Conservation (phyloP, 2,888 invertebrate species). For the Amblyteles armatorius region DNA sequence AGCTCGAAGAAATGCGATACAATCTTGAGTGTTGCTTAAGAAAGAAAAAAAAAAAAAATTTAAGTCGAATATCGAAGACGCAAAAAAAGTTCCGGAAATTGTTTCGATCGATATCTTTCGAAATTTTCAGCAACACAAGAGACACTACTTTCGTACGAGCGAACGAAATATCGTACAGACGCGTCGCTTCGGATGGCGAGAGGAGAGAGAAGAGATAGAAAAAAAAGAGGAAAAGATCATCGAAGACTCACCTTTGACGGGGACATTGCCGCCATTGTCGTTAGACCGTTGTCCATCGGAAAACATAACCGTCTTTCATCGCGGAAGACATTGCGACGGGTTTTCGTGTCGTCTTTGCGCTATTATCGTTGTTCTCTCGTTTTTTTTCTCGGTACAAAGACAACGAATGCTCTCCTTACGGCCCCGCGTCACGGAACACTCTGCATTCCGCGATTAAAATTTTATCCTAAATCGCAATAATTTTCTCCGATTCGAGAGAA, state of each 20-base stretch:
- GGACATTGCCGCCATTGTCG: conserved; percentile 91
- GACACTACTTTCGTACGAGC: neutral
- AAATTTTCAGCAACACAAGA: neutral
- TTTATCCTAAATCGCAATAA: neutral
- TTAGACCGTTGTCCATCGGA: conserved; percentile 80
- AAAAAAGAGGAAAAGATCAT: conserved; percentile 30
- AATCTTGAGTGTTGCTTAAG: neutral
- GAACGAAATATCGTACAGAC: conserved; percentile 12
- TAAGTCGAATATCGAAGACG: neutral
- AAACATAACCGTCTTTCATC: conserved; percentile 81
- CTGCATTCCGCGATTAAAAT: neutral
- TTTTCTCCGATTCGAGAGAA: neutral
- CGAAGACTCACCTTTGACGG: conserved; percentile 89
- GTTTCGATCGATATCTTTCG: neutral
- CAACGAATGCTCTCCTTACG: neutral
- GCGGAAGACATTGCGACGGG: conserved; percentile 58
- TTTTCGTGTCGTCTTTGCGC: neutral
- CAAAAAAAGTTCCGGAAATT: neutral
- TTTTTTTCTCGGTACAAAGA: neutral
- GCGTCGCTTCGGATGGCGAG: neutral
- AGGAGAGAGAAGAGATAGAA: conserved; percentile 9
- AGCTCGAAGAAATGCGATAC: neutral
- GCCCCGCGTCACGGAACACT: neutral
- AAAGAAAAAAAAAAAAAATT: neutral
- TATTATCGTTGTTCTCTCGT: neutral